These are phyloP conservation scores for Peromyscus nudipes DNA, from an alignment of 2,797 vertebrate genomes.

Conservation along the genomic window DNA sequence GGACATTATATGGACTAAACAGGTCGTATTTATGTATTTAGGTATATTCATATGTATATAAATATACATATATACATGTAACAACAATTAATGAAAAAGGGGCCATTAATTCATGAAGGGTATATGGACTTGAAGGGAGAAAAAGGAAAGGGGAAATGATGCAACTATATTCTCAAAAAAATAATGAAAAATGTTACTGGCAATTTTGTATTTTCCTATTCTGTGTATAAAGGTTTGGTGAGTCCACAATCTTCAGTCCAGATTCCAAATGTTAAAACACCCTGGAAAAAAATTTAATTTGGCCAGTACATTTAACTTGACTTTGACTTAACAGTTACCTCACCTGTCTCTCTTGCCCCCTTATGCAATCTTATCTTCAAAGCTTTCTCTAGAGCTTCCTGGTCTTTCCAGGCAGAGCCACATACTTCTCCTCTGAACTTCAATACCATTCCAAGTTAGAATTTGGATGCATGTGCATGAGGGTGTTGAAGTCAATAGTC, in stretches of 20 bases:
- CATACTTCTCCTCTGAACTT: background rate
- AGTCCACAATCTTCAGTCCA: background rate
- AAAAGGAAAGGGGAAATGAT: background rate
- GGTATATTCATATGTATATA: background rate
- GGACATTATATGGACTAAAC: background rate
- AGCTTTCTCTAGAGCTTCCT: background rate
- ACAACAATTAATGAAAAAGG: background rate
- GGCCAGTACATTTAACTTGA: constrained; percentile 7
- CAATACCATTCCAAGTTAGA: background rate
- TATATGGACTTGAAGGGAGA: background rate
- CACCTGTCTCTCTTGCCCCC: background rate
- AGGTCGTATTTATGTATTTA: background rate
- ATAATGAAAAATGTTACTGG: background rate
- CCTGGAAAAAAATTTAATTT: constrained; percentile 59
- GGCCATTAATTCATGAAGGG: background rate
- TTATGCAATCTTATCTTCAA: background rate
- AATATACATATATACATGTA: background rate
- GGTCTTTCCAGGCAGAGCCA: background rate
- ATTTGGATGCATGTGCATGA: background rate
- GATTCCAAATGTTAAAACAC: constrained; percentile 31
- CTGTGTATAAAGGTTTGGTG: constrained; percentile 4
- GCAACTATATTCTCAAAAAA: background rate
- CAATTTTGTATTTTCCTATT: background rate
- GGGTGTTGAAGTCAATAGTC: background rate
- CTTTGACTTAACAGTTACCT: background rate